phyloP scores from a whole-genome alignment of 2,797 vertebrate species.

The Danio albolineatus region DNA sequence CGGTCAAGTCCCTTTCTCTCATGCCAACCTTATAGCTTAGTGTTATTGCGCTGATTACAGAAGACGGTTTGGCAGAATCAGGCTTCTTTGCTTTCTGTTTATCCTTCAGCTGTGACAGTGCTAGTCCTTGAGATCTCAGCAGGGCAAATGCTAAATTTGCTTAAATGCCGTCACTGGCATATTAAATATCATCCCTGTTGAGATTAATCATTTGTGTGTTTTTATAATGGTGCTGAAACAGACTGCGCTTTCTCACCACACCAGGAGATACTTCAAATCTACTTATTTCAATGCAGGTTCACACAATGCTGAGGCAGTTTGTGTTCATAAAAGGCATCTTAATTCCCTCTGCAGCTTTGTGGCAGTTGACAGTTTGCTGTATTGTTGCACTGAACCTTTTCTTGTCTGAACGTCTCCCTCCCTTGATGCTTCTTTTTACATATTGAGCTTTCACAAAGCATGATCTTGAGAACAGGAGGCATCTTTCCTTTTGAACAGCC shows the following conservation, averaged over 20 bases:
- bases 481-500: background rate
- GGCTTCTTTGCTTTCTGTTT: constrained; percentile 38
- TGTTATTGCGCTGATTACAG: constrained; percentile 52
- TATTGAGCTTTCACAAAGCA: constrained; percentile 11
- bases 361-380: background rate
- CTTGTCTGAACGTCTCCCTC: background rate
- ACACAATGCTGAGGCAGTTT: constrained; percentile 22
- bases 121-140: background rate
- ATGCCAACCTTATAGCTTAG: constrained; percentile 49
- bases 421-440: background rate
- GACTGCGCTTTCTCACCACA: constrained; percentile 19
- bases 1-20: constrained; percentile 45
- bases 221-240: constrained; percentile 11
- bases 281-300: constrained; percentile 10
- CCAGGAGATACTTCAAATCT: constrained; percentile 10
- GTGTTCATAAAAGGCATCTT: constrained; percentile 15
- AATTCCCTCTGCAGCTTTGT: constrained; percentile 17
- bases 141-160: background rate
- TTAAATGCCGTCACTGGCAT: constrained; percentile 3
- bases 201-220: constrained; percentile 28
- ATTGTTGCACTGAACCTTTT: constrained; percentile 12
- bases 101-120: constrained; percentile 26
- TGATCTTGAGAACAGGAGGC: constrained; percentile 1
- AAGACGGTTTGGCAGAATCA: constrained; percentile 35
- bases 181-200: constrained; percentile 22